Conservation (phyloP, 2,888 invertebrate genomes). For the Drosophila buzzatii region DNA sequence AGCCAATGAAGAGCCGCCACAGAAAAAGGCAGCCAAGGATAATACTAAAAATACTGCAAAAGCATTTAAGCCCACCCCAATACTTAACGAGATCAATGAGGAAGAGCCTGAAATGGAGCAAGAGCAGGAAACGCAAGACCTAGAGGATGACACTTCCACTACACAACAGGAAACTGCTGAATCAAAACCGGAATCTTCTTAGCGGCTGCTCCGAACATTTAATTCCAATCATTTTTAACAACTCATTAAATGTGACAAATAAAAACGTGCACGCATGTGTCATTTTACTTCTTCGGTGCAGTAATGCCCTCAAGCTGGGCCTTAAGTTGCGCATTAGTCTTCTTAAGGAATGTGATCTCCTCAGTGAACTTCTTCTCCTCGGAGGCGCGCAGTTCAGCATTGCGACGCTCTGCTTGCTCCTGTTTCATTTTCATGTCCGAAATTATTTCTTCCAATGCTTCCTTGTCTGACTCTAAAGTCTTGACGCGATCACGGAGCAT, state of each 20-base stretch:
- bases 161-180: constrained; percentile 2
- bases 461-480: constrained; percentile 87
- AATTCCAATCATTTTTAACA: constrained; percentile 58
- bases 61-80: constrained; percentile 83
- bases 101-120: constrained; percentile 63
- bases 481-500: constrained; percentile 91
- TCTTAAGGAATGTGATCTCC: constrained; percentile 95
- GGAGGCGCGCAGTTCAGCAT: constrained; percentile 93
- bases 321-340: constrained; percentile 97
- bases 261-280: constrained; percentile 16
- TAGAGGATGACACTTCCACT: not conserved
- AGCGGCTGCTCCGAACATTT: constrained; percentile 47
- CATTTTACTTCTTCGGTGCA: constrained; percentile 93
- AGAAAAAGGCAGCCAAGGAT: constrained; percentile 48
- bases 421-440: constrained; percentile 89
- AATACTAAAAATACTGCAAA: constrained; percentile 52
- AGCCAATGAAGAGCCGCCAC: constrained; percentile 52
- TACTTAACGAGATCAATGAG: constrained; percentile 86
- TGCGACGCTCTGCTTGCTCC: constrained; percentile 93
- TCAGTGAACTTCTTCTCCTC: constrained; percentile 97
- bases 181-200: constrained; percentile 21
- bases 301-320: constrained; percentile 97
- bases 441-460: constrained; percentile 85
- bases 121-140: not conserved
- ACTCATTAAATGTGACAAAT: constrained; percentile 40